These are phyloP conservation scores for Cremastinae sp. DNA, from an alignment of 2,888 invertebrate species.

Conservation along the genomic window DNA sequence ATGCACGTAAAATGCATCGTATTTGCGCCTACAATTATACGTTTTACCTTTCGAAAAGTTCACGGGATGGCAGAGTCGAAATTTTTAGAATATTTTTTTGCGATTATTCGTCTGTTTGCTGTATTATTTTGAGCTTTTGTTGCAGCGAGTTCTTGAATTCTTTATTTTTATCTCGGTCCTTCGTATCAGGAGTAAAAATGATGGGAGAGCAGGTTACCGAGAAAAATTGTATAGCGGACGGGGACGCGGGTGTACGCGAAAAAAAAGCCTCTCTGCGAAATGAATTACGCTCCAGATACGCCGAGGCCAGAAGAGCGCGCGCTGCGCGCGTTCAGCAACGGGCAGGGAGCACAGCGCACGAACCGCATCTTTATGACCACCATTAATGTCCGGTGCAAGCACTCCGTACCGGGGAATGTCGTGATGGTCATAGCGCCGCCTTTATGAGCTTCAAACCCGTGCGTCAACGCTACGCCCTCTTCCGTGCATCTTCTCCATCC, in stretches of 20 bases:
- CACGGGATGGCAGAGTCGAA: neutral
- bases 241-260: conserved; percentile 24
- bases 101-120: no score
- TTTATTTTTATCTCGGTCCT: no score
- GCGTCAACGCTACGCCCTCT: conserved; percentile 53
- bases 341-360: conserved; percentile 39
- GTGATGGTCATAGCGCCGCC: conserved; percentile 58
- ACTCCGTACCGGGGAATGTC: conserved; percentile 58
- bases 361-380: conserved; percentile 67
- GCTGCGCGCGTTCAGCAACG: conserved; percentile 29
- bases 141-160: no score
- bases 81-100: neutral
- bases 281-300: conserved; percentile 66
- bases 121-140: no score
- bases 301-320: conserved; percentile 52
- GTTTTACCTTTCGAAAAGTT: conserved; percentile 6
- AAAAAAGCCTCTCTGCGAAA: conserved; percentile 34
- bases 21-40: conserved; percentile 7
- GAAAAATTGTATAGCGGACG: no score
- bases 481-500: neutral
- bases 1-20: neutral
- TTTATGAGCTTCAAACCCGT: conserved; percentile 61
- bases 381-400: conserved; percentile 70
- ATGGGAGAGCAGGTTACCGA: no score
- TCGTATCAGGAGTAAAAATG: no score